phyloP scores from a whole-genome alignment of 2,888 invertebrate genomes.

The Pelosia muscerda region DNA sequence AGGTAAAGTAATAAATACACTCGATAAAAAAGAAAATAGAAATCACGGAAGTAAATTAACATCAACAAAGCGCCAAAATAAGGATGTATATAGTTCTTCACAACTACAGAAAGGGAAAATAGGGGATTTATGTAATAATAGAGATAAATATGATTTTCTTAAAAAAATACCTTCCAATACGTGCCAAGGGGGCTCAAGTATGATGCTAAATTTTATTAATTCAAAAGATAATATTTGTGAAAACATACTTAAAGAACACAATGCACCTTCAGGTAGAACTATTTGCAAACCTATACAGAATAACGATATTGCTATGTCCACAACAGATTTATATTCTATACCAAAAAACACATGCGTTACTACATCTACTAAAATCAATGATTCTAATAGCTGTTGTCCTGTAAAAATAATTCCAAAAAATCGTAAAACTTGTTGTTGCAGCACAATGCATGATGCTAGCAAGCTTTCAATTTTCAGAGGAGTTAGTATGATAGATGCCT shows the following conservation, averaged over 20 bases:
- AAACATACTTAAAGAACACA: background rate
- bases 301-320: background rate
- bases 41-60: background rate
- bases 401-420: slow-evolving; percentile 6
- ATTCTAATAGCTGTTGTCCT: background rate
- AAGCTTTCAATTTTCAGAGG: slow-evolving; percentile 14
- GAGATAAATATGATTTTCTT: background rate
- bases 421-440: background rate
- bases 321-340: background rate
- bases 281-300: background rate
- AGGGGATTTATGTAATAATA: background rate
- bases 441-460: background rate
- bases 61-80: background rate
- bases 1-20: background rate
- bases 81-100: background rate
- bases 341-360: background rate
- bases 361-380: background rate
- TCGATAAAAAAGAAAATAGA: background rate
- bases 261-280: background rate
- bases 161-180: background rate
- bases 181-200: background rate
- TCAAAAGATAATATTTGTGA: background rate
- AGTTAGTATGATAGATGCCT: slow-evolving; percentile 21
- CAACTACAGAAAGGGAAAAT: background rate
- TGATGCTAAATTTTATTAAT: background rate